A percentile compares a stretch with the other conserved stretches of the same genome.
These are phyloP conservation scores for Gymnocypris eckloni DNA, from an alignment of 2,797 vertebrate genomes.

Conservation along the genomic window DNA sequence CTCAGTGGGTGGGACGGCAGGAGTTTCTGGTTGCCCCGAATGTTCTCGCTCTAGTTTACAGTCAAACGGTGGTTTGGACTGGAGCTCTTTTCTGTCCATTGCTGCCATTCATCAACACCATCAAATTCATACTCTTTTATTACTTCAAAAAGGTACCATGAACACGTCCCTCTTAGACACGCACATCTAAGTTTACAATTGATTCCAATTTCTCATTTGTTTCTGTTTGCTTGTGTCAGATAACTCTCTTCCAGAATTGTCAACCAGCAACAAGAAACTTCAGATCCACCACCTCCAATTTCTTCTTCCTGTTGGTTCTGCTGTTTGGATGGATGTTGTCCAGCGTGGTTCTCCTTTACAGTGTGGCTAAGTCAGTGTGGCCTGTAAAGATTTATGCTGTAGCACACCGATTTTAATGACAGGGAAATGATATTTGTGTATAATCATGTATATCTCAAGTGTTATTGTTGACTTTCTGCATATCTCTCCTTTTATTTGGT, in stretches of 20 bases:
- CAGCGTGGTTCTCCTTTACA: slow-evolving; percentile 81
- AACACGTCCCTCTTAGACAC: not conserved
- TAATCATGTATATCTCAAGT: not conserved
- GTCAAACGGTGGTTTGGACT: slow-evolving; percentile 89
- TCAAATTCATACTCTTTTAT: slow-evolving; percentile 87
- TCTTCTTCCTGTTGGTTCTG: slow-evolving; percentile 87
- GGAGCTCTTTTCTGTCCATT: slow-evolving; percentile 90
- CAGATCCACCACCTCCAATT: slow-evolving; percentile 83
- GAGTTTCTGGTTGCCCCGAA: slow-evolving; percentile 86
- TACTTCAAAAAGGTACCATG: slow-evolving; percentile 86
- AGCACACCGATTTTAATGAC: not conserved
- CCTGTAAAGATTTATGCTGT: not conserved
- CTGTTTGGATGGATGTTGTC: slow-evolving; percentile 82
- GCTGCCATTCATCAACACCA: slow-evolving; percentile 85
- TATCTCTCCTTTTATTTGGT: slow-evolving; percentile 32
- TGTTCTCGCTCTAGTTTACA: slow-evolving; percentile 86
- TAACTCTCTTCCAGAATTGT: slow-evolving; percentile 84
- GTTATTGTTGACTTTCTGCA: not conserved
- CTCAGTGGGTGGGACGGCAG: slow-evolving; percentile 79
- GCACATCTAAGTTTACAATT: not conserved
- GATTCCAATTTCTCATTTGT: not conserved
- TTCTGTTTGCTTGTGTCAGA: slow-evolving; percentile 65
- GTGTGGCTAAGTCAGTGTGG: slow-evolving; percentile 81
- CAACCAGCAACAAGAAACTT: slow-evolving; percentile 85
- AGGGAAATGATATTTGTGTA: not conserved